Percentiles rank a stretch among this genome's conserved stretches.
Evolutionary conservation across 2,113 vertebrate species (phyloP).

Genomic region (Brachyhypopomus gauderio): DNA sequence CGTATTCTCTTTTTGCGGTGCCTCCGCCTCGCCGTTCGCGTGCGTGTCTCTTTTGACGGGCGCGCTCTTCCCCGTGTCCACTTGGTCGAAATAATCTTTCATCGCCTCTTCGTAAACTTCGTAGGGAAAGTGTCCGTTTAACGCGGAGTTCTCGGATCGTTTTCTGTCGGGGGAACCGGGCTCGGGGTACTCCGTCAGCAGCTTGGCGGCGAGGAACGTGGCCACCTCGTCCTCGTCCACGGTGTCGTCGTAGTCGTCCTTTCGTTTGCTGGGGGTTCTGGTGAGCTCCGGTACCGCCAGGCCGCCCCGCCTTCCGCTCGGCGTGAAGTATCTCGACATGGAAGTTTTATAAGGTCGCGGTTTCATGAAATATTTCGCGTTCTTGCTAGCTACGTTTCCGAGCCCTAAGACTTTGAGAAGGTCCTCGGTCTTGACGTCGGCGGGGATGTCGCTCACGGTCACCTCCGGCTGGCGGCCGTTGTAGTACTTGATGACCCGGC

Average conservation of each 20-base stretch:
- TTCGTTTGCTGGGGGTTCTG: slow-evolving; percentile 81
- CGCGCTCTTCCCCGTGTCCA: slow-evolving; percentile 71
- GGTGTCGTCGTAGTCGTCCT: slow-evolving; percentile 76
- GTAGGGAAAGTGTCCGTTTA: slow-evolving; percentile 79
- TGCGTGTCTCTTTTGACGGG: slow-evolving; percentile 77
- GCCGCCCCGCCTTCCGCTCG: slow-evolving; percentile 78
- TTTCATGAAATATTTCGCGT: slow-evolving; percentile 76
- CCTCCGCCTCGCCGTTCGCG: slow-evolving; percentile 68
- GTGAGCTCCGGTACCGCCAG: slow-evolving; percentile 78
- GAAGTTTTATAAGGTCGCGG: slow-evolving; percentile 79
- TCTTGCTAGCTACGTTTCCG: slow-evolving; percentile 82
- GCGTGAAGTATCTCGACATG: slow-evolving; percentile 71
- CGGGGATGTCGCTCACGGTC: slow-evolving; percentile 75
- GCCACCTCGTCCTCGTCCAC: slow-evolving; percentile 88
- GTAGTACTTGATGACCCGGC: slow-evolving; percentile 81
- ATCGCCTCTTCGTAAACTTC: slow-evolving; percentile 83
- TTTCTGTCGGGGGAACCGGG: slow-evolving; percentile 74
- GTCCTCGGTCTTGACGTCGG: slow-evolving; percentile 89
- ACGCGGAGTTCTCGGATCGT: slow-evolving; percentile 68
- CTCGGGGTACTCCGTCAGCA: slow-evolving; percentile 88
- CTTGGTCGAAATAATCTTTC: slow-evolving; percentile 82
- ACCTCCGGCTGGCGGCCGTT: slow-evolving; percentile 74
- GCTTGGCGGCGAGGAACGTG: slow-evolving; percentile 86
- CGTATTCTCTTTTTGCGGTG: slow-evolving; percentile 79
- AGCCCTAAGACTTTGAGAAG: slow-evolving; percentile 88